These are phyloP conservation scores for Formica aserva DNA, from an alignment of 2,888 invertebrate species.

Conservation along the genomic window DNA sequence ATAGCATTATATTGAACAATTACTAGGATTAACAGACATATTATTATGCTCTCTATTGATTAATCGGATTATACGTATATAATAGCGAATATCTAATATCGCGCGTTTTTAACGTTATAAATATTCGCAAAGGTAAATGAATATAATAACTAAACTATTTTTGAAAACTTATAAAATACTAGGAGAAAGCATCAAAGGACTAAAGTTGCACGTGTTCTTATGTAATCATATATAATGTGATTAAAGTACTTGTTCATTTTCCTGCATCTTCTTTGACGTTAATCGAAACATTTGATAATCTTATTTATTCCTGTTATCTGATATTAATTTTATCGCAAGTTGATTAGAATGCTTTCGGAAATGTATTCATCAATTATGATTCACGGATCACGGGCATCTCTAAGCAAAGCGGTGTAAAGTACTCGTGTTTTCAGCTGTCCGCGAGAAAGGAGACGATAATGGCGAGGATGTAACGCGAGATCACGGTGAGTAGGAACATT, in stretches of 20 bases:
- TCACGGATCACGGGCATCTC: neutral
- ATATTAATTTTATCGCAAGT: neutral
- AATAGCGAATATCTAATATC: slow-evolving; percentile 35
- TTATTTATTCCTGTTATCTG: neutral
- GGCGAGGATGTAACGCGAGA: slow-evolving; percentile 36
- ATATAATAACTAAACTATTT: neutral
- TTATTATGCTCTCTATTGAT: slow-evolving; percentile 34
- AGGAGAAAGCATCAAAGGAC: neutral
- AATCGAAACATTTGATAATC: neutral
- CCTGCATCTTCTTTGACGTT: neutral
- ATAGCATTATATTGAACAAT: slow-evolving; percentile 46
- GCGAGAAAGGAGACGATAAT: slow-evolving; percentile 24
- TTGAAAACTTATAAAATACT: neutral
- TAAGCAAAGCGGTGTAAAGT: neutral
- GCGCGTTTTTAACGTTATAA: slow-evolving; percentile 7
- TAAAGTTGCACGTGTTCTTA: neutral
- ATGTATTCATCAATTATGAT: neutral
- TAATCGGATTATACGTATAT: slow-evolving; percentile 7
- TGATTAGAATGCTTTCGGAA: neutral
- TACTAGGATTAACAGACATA: slow-evolving; percentile 47
- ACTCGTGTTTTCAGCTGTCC: slow-evolving; percentile 12
- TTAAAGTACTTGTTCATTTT: neutral
- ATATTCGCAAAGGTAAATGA: slow-evolving; percentile 33
- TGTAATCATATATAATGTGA: neutral
- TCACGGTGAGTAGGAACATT: neutral